Evolutionary conservation across 2,797 vertebrate species (phyloP).

Genomic region (Falco naumanni): DNA sequence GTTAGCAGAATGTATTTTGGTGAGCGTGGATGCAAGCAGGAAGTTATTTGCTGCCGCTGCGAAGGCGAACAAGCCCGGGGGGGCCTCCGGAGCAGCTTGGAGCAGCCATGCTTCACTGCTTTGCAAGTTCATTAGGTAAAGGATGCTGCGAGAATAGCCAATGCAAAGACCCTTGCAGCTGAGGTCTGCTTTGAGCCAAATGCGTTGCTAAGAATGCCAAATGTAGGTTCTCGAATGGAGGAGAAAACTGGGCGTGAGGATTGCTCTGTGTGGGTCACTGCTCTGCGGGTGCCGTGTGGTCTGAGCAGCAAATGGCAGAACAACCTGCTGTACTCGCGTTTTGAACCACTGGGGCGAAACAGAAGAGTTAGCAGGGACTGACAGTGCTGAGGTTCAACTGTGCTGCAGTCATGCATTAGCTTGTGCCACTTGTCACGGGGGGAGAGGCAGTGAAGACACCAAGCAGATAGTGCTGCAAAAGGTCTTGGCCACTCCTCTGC

Average conservation of each 20-base stretch:
- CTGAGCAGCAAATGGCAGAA: neutral
- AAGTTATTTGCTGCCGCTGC: neutral
- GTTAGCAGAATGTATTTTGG: neutral
- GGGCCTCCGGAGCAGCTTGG: neutral
- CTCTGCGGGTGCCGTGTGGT: neutral
- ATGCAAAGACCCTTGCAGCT: conserved; percentile 20
- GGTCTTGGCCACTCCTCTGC: neutral
- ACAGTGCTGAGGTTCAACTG: neutral
- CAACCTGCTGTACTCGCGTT: neutral
- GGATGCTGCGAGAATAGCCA: conserved; percentile 18
- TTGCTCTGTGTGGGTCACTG: neutral
- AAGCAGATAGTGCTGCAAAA: neutral
- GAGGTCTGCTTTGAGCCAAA: conserved; percentile 24
- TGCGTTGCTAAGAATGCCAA: neutral
- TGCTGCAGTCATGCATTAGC: neutral
- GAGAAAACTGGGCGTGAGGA: neutral
- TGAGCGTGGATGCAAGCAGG: neutral
- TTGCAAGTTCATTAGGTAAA: neutral
- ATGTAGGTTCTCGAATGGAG: neutral
- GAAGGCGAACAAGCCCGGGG: neutral
- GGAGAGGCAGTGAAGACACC: neutral
- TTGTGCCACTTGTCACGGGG: neutral
- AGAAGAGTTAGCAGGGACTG: neutral
- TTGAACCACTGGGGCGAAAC: neutral
- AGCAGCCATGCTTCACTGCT: neutral